A percentile compares a stretch with the other conserved stretches of the same genome.
Conservation (phyloP, 1,140 invertebrate genomes). For the Lasioglossum baleicum region DNA sequence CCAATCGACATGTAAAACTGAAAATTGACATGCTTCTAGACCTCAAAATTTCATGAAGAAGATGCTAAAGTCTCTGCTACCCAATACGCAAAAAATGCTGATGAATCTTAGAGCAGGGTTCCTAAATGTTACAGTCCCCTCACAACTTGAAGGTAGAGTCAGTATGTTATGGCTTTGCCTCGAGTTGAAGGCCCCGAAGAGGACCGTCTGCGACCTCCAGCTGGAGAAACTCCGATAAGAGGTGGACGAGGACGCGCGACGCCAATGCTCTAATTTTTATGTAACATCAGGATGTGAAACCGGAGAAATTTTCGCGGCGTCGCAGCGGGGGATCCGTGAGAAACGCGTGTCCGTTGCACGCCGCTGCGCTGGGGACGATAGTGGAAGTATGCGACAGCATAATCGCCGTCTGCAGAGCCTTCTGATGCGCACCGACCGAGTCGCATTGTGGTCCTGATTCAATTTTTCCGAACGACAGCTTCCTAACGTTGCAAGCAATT, state of each 20-base stretch:
- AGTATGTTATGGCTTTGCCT: too few relatives aligned
- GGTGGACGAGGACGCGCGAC: conserved; percentile 25
- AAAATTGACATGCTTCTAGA: too few relatives aligned
- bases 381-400: conserved; percentile 2
- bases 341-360: conserved; percentile 47
- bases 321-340: conserved; percentile 46
- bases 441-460: neutral
- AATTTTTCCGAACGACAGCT: too few relatives aligned
- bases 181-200: too few relatives aligned
- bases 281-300: conserved; percentile 65
- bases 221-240: conserved; percentile 13
- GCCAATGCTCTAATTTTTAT: conserved; percentile 62
- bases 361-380: conserved; percentile 33
- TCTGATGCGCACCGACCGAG: neutral
- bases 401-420: neutral
- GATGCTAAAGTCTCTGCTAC: too few relatives aligned
- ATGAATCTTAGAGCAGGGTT: too few relatives aligned
- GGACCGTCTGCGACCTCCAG: neutral
- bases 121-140: too few relatives aligned
- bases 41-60: too few relatives aligned
- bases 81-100: too few relatives aligned
- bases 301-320: conserved; percentile 60
- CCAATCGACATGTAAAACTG: too few relatives aligned
- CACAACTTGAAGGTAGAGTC: too few relatives aligned
- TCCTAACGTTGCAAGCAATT: too few relatives aligned